Evolutionary conservation across 2,888 invertebrate genomes (phyloP), one percentile per base, ranked within the genome.

Genomic region (Camptogramma bilineatum): DNA sequence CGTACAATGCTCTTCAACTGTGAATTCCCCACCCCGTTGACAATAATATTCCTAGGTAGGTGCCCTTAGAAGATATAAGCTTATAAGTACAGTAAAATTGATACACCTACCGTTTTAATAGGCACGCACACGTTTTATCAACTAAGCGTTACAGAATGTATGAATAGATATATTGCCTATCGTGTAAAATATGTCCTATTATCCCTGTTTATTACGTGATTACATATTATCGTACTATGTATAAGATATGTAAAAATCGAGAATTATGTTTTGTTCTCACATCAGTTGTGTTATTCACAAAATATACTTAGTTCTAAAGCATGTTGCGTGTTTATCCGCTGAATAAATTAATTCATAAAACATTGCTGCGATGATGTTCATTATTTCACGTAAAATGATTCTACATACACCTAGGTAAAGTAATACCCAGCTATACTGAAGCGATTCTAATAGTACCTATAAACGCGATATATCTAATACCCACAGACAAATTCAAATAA

Each of bases 291-390:
- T 80, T 86, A 81, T 80, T 76, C 73, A 83, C 80, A 81, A 86
- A 84, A 83, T 73, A 80, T 76, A n/a, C n/a, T n/a, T n/a, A 77
- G 74, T 81, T 80, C 73, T 82, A 82, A 84, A 81, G 87, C 87
- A 87, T 88, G 86, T 84, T 86, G 87, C 84, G 88, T 86, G 86
- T 86, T 78, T 58, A 62, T 55, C 53, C 24, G 51, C 58, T 39
- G 58, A 62, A 55, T 62, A 60, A 59, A 59, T 54, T 31, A 18
- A 57, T 46, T 50, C 28, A 42, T 54, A 51, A 55, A 58, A 55
- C 39, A 46, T 54, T 42, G 21, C 31, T 50, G 48, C 42, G 44
- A 34, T 17, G 28, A 44, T 48, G 52, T 63, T 44, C 28, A 63
- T 44, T 58, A 44, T 48, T 48, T 62, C 34, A 46, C n/a, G 24